Base-by-base conservation (phyloP, 2,888 invertebrate genomes). In the Phyllotreta cruciferae region DNA sequence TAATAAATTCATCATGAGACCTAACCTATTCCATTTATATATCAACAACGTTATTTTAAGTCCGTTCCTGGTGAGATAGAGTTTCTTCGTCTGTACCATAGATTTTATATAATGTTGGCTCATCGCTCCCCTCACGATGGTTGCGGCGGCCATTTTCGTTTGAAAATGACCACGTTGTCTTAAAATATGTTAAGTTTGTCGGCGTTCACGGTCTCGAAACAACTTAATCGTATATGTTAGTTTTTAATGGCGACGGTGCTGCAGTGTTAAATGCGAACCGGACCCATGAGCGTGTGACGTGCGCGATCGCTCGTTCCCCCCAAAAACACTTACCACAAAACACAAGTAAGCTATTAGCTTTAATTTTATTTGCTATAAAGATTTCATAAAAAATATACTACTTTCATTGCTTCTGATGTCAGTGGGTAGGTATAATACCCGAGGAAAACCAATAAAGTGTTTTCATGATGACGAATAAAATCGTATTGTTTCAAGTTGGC, bases 151-250 rank as follows among this genome's bases (percentile, higher is more conserved):
- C 76, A 78, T 77, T 74, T 75, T 75, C 68, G 64, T 66, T 66
- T 39, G 66, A 71, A 24, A 71, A 70, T 73, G 73, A 75, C 72
- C 73, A 75, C 68, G 74, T 69, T 69, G 73, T 74, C 74, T 75
- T 74, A 71, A 74, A 76, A 76, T 74, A 74, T 75, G 72, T 75
- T 70, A 70, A 74, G 75, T 73, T 71, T 70, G 72, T 69, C 67
- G 70, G 74, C 67, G 67, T 70, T 70, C 70, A 73, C 72, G 69
- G 61, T 69, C 70, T 63, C 65, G 63, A 67, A 71, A 73, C 74
- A 72, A 73, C 72, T 74, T 70, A 74, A 74, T 75, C 73, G 71
- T 71, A 68, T 50, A n/a, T 53, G 52, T 60, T 24, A 24, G 24
- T 24, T 69, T 70, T 71, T 73, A 68, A 70, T 70, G 68, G 66